Conservation (phyloP, 2,888 invertebrate species). For the Brassicogethes aeneus region DNA sequence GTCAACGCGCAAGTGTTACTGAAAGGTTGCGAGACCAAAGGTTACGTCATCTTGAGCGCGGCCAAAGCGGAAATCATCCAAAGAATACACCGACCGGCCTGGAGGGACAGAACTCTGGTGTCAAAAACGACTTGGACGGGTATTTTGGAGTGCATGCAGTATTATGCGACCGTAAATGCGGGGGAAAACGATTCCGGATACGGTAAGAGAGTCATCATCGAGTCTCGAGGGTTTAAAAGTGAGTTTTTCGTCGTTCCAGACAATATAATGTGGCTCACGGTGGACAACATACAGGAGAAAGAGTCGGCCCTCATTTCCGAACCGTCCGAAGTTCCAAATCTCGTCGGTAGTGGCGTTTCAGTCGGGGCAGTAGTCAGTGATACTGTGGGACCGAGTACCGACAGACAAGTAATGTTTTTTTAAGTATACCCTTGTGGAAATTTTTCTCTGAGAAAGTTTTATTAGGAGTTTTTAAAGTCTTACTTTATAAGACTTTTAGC, state of each 20-base stretch:
- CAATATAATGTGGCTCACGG: constrained; percentile 93
- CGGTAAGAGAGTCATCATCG: constrained; percentile 17
- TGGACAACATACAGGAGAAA: constrained; percentile 86
- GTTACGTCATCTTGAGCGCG: constrained; percentile 94
- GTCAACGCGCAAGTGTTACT: constrained; percentile 90
- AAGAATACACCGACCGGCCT: constrained; percentile 73
- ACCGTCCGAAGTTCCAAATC: constrained; percentile 76
- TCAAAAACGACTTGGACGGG: constrained; percentile 95
- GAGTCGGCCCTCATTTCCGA: constrained; percentile 70
- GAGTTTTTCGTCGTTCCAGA: too few species aligned
- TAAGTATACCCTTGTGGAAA: too few species aligned
- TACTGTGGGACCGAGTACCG: constrained; percentile 73
- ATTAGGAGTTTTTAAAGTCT: too few species aligned
- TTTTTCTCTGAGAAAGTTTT: too few species aligned
- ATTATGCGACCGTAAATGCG: constrained; percentile 95
- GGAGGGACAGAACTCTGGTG: constrained; percentile 79
- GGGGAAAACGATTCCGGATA: constrained; percentile 53
- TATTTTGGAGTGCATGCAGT: constrained; percentile 95
- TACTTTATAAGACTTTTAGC: constrained; percentile 22
- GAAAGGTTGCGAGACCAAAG: constrained; percentile 93
- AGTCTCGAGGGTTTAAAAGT: neutral
- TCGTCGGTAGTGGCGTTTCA: constrained; percentile 90
- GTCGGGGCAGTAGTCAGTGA: constrained; percentile 94
- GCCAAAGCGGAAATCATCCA: constrained; percentile 93
- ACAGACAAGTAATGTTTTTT: constrained; percentile 43